Evolutionary conservation across 2,888 invertebrate genomes (phyloP), one percentile per base, ranked within the genome.

Genomic region (Athalia circularis): DNA sequence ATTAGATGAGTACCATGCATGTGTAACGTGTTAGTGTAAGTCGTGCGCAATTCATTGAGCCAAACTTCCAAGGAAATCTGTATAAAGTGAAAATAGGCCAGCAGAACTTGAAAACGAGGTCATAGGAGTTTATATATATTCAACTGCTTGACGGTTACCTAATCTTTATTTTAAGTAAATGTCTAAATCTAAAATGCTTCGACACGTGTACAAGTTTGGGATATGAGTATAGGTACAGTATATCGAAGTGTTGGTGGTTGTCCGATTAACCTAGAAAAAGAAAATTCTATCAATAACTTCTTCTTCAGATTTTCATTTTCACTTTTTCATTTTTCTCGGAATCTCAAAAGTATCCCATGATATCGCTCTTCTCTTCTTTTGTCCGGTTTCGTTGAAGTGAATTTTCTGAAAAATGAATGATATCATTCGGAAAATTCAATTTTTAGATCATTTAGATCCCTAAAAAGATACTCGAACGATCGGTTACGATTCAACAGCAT

Each of bases 111-210:
- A 65, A 65, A 65, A 65, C 80, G 80, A 80, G 83, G 83, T 80
- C 83, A 77, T 48, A n/a, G 5, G 13, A 11, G 62, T 52, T 62
- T 13, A 65, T 78, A 72, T 81, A 79, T 81, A 79, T 77, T 77
- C 76, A 79, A 72, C 64, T 70, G 43, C 50, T 11, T 59, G 43
- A 29, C 47, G 65, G 72, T 83, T 84, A 81, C 80, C 80, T 82
- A 82, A 84, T 84, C 80, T 80, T 84, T 84, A 84, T 84, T 83
- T 83, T 80, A 72, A 82, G 80, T 78, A 76, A 68, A 77, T 79
- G 80, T 82, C 82, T 80, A 82, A 82, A 82, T 83, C 54, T 9
- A 54, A 54, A 54, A 54, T 54, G 4, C 54, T 82, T 81, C 80
- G 68, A 79, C 29, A 43, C 74, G 47, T 82, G 80, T 81, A 82